Evolutionary conservation across 2,797 vertebrate species (phyloP).

Genomic region (Clarias pachynema): DNA sequence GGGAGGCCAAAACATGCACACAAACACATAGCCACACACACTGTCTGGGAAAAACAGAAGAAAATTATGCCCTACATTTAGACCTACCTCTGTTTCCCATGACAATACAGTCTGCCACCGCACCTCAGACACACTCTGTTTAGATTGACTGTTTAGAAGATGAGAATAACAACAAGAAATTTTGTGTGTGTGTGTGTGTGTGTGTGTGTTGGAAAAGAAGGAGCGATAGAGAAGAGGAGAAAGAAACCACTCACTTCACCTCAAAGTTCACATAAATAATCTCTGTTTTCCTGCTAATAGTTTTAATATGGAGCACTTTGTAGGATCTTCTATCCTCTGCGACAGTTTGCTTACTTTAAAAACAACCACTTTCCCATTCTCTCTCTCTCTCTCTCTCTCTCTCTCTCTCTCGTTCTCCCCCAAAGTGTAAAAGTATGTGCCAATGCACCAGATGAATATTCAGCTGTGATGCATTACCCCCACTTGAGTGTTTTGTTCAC

Average conservation of each 20-base stretch:
- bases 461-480: slow-evolving; percentile 23
- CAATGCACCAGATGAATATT: slow-evolving; percentile 33
- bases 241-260: slow-evolving; percentile 34
- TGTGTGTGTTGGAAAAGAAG: neutral
- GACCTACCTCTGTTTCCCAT: slow-evolving; percentile 31
- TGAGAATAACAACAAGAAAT: neutral
- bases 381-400: neutral
- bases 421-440: slow-evolving; percentile 25
- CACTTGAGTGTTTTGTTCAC: neutral
- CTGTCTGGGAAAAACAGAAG: slow-evolving; percentile 36
- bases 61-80: slow-evolving; percentile 30
- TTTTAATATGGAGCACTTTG: slow-evolving; percentile 54
- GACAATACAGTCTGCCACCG: slow-evolving; percentile 8
- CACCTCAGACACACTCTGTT: slow-evolving; percentile 8
- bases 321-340: slow-evolving; percentile 43
- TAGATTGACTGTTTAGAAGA: slow-evolving; percentile 25
- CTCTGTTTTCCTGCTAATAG: slow-evolving; percentile 48
- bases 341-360: slow-evolving; percentile 54
- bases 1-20: slow-evolving; percentile 8
- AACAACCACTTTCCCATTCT: slow-evolving; percentile 41
- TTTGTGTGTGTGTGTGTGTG: neutral
- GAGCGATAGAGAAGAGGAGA: neutral
- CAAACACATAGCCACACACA: neutral
- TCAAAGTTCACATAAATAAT: slow-evolving; percentile 52
- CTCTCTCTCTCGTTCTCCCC: slow-evolving; percentile 2